Conservation (phyloP, 2,797 vertebrate genomes). For the Heteromormyrus szaboi region DNA sequence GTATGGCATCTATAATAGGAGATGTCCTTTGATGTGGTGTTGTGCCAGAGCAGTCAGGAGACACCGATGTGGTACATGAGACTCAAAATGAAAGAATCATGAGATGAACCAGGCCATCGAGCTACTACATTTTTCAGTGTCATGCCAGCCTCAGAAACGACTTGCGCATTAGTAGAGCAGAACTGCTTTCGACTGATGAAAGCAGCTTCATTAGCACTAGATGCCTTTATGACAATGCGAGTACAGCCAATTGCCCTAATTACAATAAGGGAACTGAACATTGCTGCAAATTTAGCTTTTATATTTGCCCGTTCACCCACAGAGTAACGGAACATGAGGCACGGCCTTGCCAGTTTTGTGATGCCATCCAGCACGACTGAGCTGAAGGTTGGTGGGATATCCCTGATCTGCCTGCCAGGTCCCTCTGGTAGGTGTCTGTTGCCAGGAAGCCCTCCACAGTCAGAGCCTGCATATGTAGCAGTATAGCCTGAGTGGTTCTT, state of each 20-base stretch:
- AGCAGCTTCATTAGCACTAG: neutral
- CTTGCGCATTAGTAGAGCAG: neutral
- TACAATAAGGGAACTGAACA: neutral
- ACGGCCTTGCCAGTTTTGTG: neutral
- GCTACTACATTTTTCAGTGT: neutral
- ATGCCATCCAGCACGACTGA: neutral
- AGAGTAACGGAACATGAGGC: neutral
- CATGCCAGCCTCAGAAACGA: neutral
- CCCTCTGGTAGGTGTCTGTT: neutral
- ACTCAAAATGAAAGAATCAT: neutral
- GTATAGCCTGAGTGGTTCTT: neutral
- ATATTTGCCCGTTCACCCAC: neutral
- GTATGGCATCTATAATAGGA: neutral
- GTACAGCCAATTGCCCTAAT: neutral
- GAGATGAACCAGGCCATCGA: neutral
- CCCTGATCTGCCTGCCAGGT: neutral
- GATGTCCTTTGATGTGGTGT: neutral
- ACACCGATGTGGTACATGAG: neutral
- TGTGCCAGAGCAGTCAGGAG: neutral
- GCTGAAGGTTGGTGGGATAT: neutral
- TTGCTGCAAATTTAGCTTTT: neutral
- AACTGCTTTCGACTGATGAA: neutral
- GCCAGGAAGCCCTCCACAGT: neutral
- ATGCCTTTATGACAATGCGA: neutral
- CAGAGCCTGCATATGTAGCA: neutral